These are phyloP conservation scores for Leptopilina syphax DNA, from an alignment of 2,888 invertebrate genomes.

Conservation along the genomic window DNA sequence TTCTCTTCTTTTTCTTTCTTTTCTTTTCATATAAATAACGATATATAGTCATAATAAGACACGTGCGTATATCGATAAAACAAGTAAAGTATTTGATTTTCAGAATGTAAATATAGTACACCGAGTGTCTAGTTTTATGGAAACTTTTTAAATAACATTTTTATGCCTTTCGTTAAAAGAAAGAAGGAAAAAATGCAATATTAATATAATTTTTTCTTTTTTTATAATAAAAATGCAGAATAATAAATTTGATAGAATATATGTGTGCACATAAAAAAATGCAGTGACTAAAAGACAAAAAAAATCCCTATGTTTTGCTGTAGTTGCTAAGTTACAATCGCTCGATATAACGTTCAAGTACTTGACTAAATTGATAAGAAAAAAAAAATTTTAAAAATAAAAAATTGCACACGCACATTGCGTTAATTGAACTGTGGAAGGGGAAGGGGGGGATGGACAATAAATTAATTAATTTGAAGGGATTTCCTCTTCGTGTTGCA, in stretches of 20 bases:
- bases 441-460: neutral
- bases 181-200: neutral
- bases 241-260: neutral
- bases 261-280: slow-evolving; percentile 36
- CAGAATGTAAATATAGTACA: neutral
- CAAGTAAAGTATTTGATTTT: slow-evolving; percentile 38
- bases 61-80: slow-evolving; percentile 41
- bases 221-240: neutral
- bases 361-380: slow-evolving; percentile 11
- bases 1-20: too few relatives aligned
- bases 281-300: slow-evolving; percentile 43
- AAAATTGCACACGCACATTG: slow-evolving; percentile 3
- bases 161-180: neutral
- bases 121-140: neutral
- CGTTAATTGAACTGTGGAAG: neutral
- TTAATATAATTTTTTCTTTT: neutral
- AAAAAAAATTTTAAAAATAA: neutral
- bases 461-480: neutral
- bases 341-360: slow-evolving; percentile 51
- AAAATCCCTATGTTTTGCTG: slow-evolving; percentile 48
- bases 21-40: slow-evolving; percentile 44
- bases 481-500: neutral
- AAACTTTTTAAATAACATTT: neutral
- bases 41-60: slow-evolving; percentile 37
- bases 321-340: slow-evolving; percentile 55